These are phyloP conservation scores for Ectemnius continuus DNA, from an alignment of 2,888 invertebrate species.

Conservation along the genomic window DNA sequence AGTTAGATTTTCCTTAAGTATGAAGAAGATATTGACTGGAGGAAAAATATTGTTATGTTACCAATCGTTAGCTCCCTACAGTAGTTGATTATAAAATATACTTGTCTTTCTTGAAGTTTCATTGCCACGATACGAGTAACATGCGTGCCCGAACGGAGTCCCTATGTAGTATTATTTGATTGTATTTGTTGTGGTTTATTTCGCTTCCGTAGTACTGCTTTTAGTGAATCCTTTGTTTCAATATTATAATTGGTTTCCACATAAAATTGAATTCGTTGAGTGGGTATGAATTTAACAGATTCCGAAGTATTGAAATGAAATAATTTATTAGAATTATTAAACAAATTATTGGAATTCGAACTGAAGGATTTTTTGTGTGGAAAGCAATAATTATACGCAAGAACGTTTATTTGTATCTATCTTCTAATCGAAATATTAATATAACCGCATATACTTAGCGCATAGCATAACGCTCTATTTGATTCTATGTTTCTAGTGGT, in stretches of 20 bases:
- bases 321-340: too few relatives aligned
- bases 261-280: background rate
- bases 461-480: constrained; percentile 76
- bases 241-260: constrained; percentile 41
- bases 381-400: constrained; percentile 35
- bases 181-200: constrained; percentile 46
- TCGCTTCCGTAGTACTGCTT: constrained; percentile 70
- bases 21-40: too few relatives aligned
- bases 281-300: too few relatives aligned
- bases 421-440: constrained; percentile 43
- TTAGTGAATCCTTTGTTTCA: constrained; percentile 57
- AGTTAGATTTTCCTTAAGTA: too few relatives aligned
- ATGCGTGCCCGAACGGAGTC: constrained; percentile 22
- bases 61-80: too few relatives aligned
- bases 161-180: constrained; percentile 17
- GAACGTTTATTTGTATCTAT: constrained; percentile 41
- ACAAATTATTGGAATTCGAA: too few relatives aligned
- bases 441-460: constrained; percentile 53
- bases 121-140: too few relatives aligned
- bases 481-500: constrained; percentile 92
- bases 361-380: constrained; percentile 28
- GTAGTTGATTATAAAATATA: too few relatives aligned
- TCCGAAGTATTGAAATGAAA: too few relatives aligned
- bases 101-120: too few relatives aligned
- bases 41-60: too few relatives aligned